Evolutionary conservation across 2,888 invertebrate genomes (phyloP), one percentile per base, ranked within the genome.

Genomic region (Drosophila pseudotakahashii): DNA sequence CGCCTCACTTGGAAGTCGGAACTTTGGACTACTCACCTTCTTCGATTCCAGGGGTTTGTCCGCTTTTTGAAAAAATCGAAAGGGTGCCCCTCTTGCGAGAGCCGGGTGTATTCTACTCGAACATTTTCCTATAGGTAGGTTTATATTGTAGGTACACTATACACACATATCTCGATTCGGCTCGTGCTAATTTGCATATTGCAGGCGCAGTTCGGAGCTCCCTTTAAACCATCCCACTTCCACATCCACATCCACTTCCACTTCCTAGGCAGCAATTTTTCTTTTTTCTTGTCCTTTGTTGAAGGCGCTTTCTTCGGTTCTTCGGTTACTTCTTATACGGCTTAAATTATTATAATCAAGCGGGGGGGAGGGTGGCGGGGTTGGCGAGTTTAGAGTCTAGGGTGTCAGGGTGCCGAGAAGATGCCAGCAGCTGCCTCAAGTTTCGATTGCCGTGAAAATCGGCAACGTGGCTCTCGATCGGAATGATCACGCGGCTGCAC

Each of bases 141-240:
- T 16, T 1, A 11, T 4, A 10, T 16, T 34, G 32, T 23, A 44
- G 10, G 23, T 3, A 44, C 5, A 44, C 44, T 7, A 16, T 30
- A 14, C 10, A 30, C 13, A 47, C 30, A 19, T 14, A 34, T 51
- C 58, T 45, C 41, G 66, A 37, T 45, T 19, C 30, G 79, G 67
- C 74, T 74, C 69, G 79, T 75, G 73, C 81, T 87, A 58, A 82
- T 82, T 82, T 82, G 85, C 82, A 82, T 82, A 82, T 79, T 87
- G 81, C 82, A 84, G 55, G 45, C 36, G 52, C 34, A 45, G 42
- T 30, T 59, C 48, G 55, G 58, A 60, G 47, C 59, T 42, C 59
- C 57, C 41, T 47, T 32, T n/a, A 19, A 54, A 30, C 55, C 58
- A 54, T 54, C 58, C 58, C 58, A 58, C 55, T 58, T 52, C 57